Conservation (phyloP, 2,888 invertebrate genomes). For the Pristionchus mayeri region DNA sequence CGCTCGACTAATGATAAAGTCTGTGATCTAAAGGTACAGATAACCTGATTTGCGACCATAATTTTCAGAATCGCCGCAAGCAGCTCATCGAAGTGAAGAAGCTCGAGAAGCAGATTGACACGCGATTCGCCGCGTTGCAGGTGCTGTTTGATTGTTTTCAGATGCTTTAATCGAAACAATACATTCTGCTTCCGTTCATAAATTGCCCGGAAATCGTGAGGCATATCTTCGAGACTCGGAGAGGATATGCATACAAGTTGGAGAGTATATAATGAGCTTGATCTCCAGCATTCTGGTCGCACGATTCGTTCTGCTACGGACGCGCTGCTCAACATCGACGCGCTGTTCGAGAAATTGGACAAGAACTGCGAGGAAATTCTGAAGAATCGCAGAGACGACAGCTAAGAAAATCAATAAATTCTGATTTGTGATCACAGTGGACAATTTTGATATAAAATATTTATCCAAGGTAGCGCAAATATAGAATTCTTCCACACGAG, state of each 20-base stretch:
- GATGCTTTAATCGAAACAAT: background rate
- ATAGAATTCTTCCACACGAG: too few relatives aligned
- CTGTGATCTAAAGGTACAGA: too few relatives aligned
- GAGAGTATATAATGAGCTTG: too few relatives aligned
- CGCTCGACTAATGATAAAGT: too few relatives aligned
- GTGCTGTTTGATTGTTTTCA: background rate
- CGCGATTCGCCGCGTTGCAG: background rate
- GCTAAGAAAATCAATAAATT: too few relatives aligned
- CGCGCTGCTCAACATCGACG: background rate
- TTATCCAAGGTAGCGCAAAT: too few relatives aligned
- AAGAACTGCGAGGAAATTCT: background rate
- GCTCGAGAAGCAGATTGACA: background rate
- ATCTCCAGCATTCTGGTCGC: background rate
- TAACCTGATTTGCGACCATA: background rate
- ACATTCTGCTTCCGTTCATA: too few relatives aligned
- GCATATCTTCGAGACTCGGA: too few relatives aligned
- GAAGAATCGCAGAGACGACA: background rate
- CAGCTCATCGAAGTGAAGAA: slow-evolving; percentile 3
- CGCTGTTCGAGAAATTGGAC: background rate
- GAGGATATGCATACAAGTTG: too few relatives aligned
- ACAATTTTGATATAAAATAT: too few relatives aligned
- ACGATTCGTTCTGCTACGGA: slow-evolving; percentile 3
- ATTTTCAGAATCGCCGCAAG: background rate
- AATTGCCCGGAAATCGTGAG: too few relatives aligned
- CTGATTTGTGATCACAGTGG: too few relatives aligned